Evolutionary conservation across 2,797 vertebrate genomes (phyloP).

Genomic region (Sebastes iracundus): DNA sequence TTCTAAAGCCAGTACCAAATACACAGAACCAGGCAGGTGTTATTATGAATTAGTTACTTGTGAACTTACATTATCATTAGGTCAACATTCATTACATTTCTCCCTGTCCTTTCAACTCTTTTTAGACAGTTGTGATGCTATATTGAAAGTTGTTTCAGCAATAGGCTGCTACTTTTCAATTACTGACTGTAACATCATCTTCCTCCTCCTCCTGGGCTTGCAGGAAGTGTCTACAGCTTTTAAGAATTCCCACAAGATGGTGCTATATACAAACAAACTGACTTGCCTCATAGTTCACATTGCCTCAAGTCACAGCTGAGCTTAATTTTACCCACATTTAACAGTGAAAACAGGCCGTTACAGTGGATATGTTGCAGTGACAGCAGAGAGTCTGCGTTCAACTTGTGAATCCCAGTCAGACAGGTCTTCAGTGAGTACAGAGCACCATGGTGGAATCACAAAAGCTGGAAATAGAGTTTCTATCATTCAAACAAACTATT

Average conservation of each 20-base stretch:
- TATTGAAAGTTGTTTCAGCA: background rate
- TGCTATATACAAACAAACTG: constrained; percentile 57
- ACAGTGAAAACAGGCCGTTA: background rate
- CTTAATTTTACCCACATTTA: background rate
- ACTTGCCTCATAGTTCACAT: background rate
- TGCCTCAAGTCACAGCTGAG: constrained; percentile 2
- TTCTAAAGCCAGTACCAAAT: background rate
- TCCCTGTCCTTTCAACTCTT: background rate
- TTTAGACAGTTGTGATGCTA: too few species aligned
- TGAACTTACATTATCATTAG: background rate
- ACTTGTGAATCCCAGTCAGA: background rate
- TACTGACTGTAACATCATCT: background rate
- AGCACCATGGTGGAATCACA: background rate
- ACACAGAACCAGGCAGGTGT: background rate
- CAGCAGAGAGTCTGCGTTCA: background rate
- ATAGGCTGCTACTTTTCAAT: background rate
- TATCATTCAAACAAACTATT: background rate
- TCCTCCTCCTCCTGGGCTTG: background rate
- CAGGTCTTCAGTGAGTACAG: background rate
- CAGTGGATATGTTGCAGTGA: background rate
- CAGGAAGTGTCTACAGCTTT: background rate
- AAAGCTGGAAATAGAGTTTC: background rate
- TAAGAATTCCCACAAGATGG: constrained; percentile 68
- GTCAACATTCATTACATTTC: background rate
- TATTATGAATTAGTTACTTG: background rate